Evolutionary conservation across 1,140 invertebrate genomes (phyloP), one percentile per base, ranked within the genome.

Genomic region (Drosophila varians): DNA sequence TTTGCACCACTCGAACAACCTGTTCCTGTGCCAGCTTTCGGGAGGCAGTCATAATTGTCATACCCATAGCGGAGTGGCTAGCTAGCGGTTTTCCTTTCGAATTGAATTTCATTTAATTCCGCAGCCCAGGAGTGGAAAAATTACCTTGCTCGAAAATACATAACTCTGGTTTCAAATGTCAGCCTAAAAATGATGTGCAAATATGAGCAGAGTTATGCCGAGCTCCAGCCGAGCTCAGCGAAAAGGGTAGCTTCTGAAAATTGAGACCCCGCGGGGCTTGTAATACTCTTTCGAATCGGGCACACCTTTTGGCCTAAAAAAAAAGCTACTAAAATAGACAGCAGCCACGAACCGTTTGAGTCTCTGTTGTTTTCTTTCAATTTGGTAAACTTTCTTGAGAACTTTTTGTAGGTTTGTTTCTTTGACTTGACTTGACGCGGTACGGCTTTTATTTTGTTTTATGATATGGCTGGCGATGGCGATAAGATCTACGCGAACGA

Each of bases 71-170:
- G 12, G 12, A 46, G 53, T 54, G 69, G 49, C 34, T 61, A 28
- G 51, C 47, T 78, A 80, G 77, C 74, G 77, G 78, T 83, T 79
- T 56, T 68, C 45, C 34, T 18, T 82, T 57, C 65, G 83, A 74
- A 87, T 87, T 77, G 82, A 71, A 87, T 87, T 87, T 88, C 82
- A 87, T 82, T 88, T 87, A 87, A 74, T 74, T 56, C 52, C 77
- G 73, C 58, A 64, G 43, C 47, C 38, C 58, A 31, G 28, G 28
- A 31, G 8, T 11, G 57, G 34, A 61, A 47, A 11, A 36, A 31
- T 16, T 54, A 48, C 62, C 69, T 72, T 53, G 55, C 72, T 45
- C 36, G 40, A 76, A 36, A 68, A 52, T 42, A 57, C 40, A 62
- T 47, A 73, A 71, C 80, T 77, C 82, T 57, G 84, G 76, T 84